A percentile compares a stretch with the other conserved stretches of the same genome.
Conservation (phyloP, 2,888 invertebrate genomes). For the Pollenia griseotomentosa region DNA sequence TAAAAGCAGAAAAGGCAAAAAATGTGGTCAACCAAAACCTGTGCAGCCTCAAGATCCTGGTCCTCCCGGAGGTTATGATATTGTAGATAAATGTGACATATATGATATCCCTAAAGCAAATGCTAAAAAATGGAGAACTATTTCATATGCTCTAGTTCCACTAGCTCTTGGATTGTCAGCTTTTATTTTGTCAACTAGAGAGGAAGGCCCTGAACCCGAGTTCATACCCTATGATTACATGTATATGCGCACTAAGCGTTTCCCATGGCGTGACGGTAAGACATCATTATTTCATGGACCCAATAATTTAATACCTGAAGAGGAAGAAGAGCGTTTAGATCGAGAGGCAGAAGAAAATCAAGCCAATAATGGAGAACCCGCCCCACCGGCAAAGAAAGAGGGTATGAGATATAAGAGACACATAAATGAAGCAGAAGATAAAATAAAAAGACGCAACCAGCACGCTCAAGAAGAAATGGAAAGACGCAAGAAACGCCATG, state of each 20-base stretch:
- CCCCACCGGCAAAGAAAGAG: not conserved
- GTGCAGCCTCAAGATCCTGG: not conserved
- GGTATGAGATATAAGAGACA: conserved; percentile 21
- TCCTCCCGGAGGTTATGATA: conserved; percentile 16
- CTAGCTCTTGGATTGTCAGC: conserved; percentile 53
- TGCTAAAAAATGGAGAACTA: conserved; percentile 38
- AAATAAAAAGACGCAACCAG: conserved; percentile 56
- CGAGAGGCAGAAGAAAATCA: conserved; percentile 55
- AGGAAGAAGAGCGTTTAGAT: conserved; percentile 53
- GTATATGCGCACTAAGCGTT: conserved; percentile 90
- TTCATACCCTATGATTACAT: conserved; percentile 86
- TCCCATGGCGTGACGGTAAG: conserved; percentile 96
- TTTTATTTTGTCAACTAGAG: conserved; percentile 38
- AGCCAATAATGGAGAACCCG: conserved; percentile 43
- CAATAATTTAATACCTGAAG: conserved; percentile 90
- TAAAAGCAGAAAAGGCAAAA: conserved; percentile 39
- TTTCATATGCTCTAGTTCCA: conserved; percentile 57
- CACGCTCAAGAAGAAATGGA: conserved; percentile 57
- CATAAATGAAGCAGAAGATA: conserved; percentile 39
- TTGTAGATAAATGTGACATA: conserved; percentile 50
- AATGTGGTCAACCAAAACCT: conserved; percentile 32
- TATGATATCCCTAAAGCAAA: conserved; percentile 32
- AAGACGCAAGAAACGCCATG: conserved; percentile 51
- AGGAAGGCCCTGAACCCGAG: conserved; percentile 85
- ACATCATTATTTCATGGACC: conserved; percentile 93